phyloP scores from a whole-genome alignment of 2,888 invertebrate genomes.

The Caprella mutica region DNA sequence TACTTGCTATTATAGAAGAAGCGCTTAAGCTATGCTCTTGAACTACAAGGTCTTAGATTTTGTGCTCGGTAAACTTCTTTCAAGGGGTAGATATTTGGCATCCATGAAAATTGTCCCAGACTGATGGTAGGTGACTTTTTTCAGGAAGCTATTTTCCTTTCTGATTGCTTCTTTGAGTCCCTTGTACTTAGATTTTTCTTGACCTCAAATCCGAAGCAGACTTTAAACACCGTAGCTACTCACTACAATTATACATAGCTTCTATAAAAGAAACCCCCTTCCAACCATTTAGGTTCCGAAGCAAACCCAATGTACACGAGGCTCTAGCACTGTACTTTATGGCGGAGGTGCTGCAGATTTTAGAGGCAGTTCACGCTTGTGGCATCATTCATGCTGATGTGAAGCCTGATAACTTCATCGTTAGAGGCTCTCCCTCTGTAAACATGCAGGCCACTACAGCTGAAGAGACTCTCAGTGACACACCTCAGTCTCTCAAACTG shows the following conservation, averaged over 20 bases:
- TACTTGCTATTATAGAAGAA: too few species aligned
- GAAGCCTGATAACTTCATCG: slow-evolving; percentile 86
- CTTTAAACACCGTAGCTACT: too few species aligned
- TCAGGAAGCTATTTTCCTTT: too few species aligned
- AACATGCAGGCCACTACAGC: not conserved
- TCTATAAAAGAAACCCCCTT: not conserved
- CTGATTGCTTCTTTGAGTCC: too few species aligned
- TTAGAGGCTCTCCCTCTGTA: slow-evolving; percentile 49
- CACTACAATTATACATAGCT: not conserved
- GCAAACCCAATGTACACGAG: slow-evolving; percentile 48
- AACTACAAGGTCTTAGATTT: too few species aligned
- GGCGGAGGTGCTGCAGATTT: slow-evolving; percentile 68
- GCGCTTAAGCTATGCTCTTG: too few species aligned
- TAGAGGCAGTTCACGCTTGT: slow-evolving; percentile 71
- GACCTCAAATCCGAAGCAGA: too few species aligned
- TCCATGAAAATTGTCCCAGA: too few species aligned
- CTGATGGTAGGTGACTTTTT: too few species aligned
- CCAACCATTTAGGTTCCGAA: slow-evolving; percentile 12
- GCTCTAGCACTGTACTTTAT: slow-evolving; percentile 61
- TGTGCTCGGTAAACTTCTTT: too few species aligned
- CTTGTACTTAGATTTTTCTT: too few species aligned
- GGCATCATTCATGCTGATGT: slow-evolving; percentile 89
- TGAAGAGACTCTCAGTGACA: slow-evolving; percentile 8
- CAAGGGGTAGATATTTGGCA: too few species aligned
- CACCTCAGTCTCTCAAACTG: slow-evolving; percentile 50